Evolutionary conservation across 2,113 vertebrate genomes (phyloP), one percentile per base, ranked within the genome.

Genomic region (Murina feae): DNA sequence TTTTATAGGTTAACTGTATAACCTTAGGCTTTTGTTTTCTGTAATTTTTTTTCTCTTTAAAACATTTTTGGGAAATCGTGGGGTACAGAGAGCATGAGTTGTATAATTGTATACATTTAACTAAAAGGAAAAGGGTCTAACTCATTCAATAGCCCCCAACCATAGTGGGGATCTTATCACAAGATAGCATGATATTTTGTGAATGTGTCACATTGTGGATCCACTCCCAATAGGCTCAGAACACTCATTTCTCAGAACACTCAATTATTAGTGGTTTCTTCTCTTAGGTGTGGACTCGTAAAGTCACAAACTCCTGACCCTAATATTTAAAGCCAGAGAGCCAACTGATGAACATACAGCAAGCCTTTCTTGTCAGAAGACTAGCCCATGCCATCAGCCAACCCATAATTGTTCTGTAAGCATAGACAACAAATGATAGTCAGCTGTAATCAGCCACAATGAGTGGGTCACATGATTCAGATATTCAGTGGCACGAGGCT

Each of bases 21-120:
- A 58, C 87, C 88, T 35, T 75, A 69, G 81, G 81, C 76, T 95
- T 96, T 90, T 55, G 84, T 85, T 95, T 94, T 93, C 42, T 63
- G 71, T 69, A 39, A 37, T 53, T 51, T 74, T 76, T 82, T 89
- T 51, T 51, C 42, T 65, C 82, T 76, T 71, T 42, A 85, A 87
- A 76, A 79, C 23, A 37, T 21, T 89, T 93, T 86, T 72, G 66
- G 72, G 79, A 84, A 89, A 69, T n/a, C 30, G 3, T 12, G 68
- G 23, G 37, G 28, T 63, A 84, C n/a, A 79, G 84, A 95, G 63
- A 69, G 53, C 18, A 18, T 11, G 39, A 81, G 8, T 55, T 96
- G 21, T 32, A 1, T 76, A 86, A 93, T 28, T 58, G n/a, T 42
- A 16, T 84, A 21, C 75, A 68, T 84, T 74, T 92, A 42, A 85